These are phyloP conservation scores for Hypercompe scribonia DNA, from an alignment of 2,888 invertebrate genomes.

Conservation along the genomic window DNA sequence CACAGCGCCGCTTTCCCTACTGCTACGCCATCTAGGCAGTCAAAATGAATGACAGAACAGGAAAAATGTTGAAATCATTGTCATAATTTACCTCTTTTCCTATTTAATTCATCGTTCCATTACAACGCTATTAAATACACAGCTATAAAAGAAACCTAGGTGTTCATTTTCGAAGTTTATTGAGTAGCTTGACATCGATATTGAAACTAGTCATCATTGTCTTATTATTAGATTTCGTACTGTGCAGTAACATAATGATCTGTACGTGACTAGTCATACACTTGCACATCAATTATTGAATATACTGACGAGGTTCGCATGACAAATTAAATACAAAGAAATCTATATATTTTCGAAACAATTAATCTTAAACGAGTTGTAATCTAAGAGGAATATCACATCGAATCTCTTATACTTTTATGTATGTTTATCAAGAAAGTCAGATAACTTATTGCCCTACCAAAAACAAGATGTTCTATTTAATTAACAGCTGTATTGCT, in stretches of 20 bases:
- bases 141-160: neutral
- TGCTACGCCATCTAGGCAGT: too few species aligned
- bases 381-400: neutral
- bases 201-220: neutral
- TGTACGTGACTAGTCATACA: neutral
- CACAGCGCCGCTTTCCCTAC: too few species aligned
- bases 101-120: too few species aligned
- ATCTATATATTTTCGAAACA: neutral
- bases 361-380: neutral
- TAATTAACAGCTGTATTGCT: constrained; percentile 41
- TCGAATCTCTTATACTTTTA: neutral
- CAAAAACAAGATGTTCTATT: constrained; percentile 15
- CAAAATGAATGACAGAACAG: too few species aligned
- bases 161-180: too few species aligned
- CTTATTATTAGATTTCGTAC: neutral
- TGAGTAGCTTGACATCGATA: neutral
- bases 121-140: neutral
- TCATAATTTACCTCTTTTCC: too few species aligned
- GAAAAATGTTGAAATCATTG: too few species aligned
- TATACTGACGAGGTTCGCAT: too few species aligned
- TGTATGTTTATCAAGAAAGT: neutral
- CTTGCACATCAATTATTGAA: too few species aligned
- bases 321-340: neutral
- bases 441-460: neutral
- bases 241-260: neutral